Evolutionary conservation across 2,113 vertebrate genomes (phyloP), one percentile per base, ranked within the genome.

Genomic region (Galeopterus variegatus): DNA sequence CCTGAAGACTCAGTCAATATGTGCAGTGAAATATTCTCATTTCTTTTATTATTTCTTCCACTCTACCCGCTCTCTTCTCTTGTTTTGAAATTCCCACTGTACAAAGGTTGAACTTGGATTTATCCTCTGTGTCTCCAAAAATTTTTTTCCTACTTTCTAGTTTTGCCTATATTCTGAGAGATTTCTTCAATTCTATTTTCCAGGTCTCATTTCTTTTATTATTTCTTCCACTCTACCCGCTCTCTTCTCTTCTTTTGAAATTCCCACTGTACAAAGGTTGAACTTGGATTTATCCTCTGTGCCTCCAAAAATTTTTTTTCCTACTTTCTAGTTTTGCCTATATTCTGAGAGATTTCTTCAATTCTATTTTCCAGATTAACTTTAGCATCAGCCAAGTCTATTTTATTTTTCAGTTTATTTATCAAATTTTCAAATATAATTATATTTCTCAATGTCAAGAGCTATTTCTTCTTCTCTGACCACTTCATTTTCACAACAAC

Each of bases 381-480:
- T 60, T 70, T 3, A 19, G 54, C 45, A 15, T 33, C 3, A 3
- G n/a, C 64, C 50, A 26, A 1, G 12, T 64, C 52, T 52, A 3
- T n/a, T 72, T 92, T 69, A 60, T 67, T 89, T 96, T 85, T 62
- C 95, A 84, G 48, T 33, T 56, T 26, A 45, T 45, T 70, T 69
- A 5, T 3, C 19, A 69, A 6, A 56, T 9, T 26, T n/a, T 64
- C 48, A 15, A 76, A 15, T n/a, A 31, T 28, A 9, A 56, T 8
- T 18, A 0, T 21, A 31, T 67, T 83, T 88, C 58, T 67, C 17
- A 28, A 60, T 62, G 19, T 84, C 75, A 3, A 83, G 31, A 50
- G 33, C 18, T 21, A 52, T 24, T 67, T 31, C 45, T 81, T 28
- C 73, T 82, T 50, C 82, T 76, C 36, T 3, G 33, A 56, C 12